Evolutionary conservation across 2,888 invertebrate genomes (phyloP), one percentile per base, ranked within the genome.

Genomic region (Perithous albicinctus): DNA sequence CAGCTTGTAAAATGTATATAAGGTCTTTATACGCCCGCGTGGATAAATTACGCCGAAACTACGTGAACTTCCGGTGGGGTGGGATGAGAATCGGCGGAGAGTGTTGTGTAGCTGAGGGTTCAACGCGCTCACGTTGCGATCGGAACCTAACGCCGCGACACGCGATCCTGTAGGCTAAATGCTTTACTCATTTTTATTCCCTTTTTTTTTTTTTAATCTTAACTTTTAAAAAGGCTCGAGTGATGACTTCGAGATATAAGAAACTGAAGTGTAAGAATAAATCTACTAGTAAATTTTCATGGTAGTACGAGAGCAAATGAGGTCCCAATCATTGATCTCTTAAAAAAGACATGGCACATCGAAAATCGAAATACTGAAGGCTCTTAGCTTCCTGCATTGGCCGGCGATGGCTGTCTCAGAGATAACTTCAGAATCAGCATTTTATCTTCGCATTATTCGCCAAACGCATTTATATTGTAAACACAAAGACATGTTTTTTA

Each of bases 1-100:
- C 2, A 23, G 41, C 59, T 59, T 43, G 78, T 78, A 63, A 74
- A 64, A 76, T 64, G 67, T 76, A 69, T 46, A 23, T 72, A 73
- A 67, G 67, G 76, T 80, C 76, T 83, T 80, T 83, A 80, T 80
- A 73, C 77, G 48, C 67, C 76, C 67, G 80, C 73, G 80, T 77
- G 79, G 73, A 79, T 76, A 77, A 80, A 80, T 80, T 80, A 80
- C 72, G 72, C 77, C 80, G 73, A 80, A 80, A 77, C 72, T 80
- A 73, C 80, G 61, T 54, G 18, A 48, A 80, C 80, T 80, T 80
- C 80, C 80, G 80, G 77, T 80, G 51, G 80, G 80, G 80, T 76
- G 64, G 48, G 59, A 38, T 48, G 56, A 56, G 26, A 56, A 59
- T 32, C 29, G 46, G n/a, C 15, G 23, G 66, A 48, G 35, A 41